Evolutionary conservation across 2,888 invertebrate genomes (phyloP).

Genomic region (Lacanobia wlatinum): DNA sequence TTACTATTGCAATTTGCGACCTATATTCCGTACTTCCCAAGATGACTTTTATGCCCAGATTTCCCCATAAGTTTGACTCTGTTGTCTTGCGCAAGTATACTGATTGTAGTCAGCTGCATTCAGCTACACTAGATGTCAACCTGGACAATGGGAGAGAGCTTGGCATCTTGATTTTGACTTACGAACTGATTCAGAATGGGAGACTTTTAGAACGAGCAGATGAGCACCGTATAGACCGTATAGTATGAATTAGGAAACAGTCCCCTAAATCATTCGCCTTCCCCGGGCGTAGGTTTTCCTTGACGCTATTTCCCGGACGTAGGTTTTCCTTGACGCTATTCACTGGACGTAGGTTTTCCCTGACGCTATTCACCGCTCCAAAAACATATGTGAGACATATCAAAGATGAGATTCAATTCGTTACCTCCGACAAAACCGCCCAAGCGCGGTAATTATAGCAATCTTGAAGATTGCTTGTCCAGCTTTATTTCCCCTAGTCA

Average conservation of each 20-base stretch:
- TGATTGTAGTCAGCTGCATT: neutral
- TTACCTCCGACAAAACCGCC: slow-evolving; percentile 3
- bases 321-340: neutral
- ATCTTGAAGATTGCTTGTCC: slow-evolving; percentile 39
- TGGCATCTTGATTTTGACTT: neutral
- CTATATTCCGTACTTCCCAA: neutral
- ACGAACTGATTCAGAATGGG: neutral
- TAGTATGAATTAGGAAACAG: too few relatives aligned
- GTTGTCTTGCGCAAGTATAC: neutral
- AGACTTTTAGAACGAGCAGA: neutral
- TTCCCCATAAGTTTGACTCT: neutral
- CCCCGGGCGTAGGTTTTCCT: neutral
- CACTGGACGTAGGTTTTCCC: neutral
- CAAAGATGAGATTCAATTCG: neutral
- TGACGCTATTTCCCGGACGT: too few relatives aligned
- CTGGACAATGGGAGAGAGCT: neutral
- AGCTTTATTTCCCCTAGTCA: slow-evolving; percentile 27
- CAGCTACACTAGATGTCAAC: neutral
- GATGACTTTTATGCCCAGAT: neutral
- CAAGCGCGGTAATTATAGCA: slow-evolving; percentile 26
- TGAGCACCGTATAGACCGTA: too few relatives aligned
- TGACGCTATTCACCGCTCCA: neutral
- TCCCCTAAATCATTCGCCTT: neutral
- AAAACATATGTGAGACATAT: neutral
- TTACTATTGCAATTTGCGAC: neutral